A percentile compares a stretch with the other conserved stretches of the same genome.
Evolutionary conservation across 2,113 vertebrate genomes (phyloP).

Genomic region (Microcebus lehilahytsara): DNA sequence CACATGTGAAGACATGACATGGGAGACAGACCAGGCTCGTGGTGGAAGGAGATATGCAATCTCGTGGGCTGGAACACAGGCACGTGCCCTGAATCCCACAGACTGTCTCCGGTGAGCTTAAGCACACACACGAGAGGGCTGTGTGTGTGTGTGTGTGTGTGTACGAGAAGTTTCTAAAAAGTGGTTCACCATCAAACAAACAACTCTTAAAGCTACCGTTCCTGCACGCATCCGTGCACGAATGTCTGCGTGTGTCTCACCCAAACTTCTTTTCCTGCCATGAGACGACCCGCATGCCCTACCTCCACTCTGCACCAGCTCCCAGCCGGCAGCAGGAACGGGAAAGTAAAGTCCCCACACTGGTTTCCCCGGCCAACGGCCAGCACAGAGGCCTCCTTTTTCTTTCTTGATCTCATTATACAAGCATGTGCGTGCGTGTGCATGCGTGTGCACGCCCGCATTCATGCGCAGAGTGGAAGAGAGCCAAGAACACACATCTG

Average conservation of each 20-base stretch:
- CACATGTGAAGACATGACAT: neutral
- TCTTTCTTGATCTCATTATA: neutral
- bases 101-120: neutral
- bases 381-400: neutral
- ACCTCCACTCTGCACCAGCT: neutral
- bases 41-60: neutral
- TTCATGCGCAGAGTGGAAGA: neutral
- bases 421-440: neutral
- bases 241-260: neutral
- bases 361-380: neutral
- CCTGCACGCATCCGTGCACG: neutral
- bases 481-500: neutral
- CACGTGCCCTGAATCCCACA: neutral
- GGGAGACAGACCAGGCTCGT: neutral
- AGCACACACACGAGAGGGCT: neutral
- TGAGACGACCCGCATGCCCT: neutral
- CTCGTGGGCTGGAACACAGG: neutral
- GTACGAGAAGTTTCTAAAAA: neutral
- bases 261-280: neutral
- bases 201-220: neutral
- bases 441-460: neutral
- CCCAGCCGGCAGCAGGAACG: neutral
- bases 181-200: neutral
- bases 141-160: no score
- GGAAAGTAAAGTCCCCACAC: neutral